Evolutionary conservation across 2,888 invertebrate genomes (phyloP).

Genomic region (Agonum fuliginosum): DNA sequence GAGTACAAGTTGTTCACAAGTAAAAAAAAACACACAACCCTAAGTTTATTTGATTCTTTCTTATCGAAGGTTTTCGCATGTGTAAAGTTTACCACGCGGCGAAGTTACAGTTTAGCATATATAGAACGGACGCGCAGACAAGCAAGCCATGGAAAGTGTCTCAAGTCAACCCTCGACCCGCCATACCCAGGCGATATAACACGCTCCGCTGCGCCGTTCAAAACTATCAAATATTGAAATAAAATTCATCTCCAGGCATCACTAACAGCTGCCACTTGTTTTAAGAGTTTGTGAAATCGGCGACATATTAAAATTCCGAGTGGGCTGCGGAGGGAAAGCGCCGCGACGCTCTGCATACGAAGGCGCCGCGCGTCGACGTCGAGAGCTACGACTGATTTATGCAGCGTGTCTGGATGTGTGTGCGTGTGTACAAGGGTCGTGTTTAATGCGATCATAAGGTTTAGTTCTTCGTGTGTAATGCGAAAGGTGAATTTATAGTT

Average conservation of each 20-base stretch:
- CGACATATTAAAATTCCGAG: conserved; percentile 72
- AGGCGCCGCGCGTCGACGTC: conserved; percentile 40
- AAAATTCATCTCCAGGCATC: conserved; percentile 74
- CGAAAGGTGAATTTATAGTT: conserved; percentile 40
- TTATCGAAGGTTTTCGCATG: conserved; percentile 43
- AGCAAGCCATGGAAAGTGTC: background rate
- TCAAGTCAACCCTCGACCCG: background rate
- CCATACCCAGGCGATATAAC: conserved; percentile 64
- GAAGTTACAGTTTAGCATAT: conserved; percentile 57
- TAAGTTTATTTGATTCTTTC: conserved; percentile 39
- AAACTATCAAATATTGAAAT: conserved; percentile 75
- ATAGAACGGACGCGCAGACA: conserved; percentile 24
- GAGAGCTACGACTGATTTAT: conserved; percentile 51
- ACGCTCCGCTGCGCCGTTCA: conserved; percentile 66
- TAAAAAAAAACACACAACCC: conserved; percentile 11
- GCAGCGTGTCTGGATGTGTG: conserved; percentile 37
- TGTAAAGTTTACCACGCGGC: conserved; percentile 40
- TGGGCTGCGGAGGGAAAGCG: conserved; percentile 60
- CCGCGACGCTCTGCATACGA: conserved; percentile 47
- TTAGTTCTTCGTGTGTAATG: conserved; percentile 44
- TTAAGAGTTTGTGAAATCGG: conserved; percentile 74
- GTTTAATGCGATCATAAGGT: conserved; percentile 57
- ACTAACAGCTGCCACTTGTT: conserved; percentile 74
- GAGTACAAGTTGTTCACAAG: background rate
- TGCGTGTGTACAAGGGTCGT: conserved; percentile 48